phyloP scores from a whole-genome alignment of 23 tunicate genomes.

The Trididemnum miniatum region DNA sequence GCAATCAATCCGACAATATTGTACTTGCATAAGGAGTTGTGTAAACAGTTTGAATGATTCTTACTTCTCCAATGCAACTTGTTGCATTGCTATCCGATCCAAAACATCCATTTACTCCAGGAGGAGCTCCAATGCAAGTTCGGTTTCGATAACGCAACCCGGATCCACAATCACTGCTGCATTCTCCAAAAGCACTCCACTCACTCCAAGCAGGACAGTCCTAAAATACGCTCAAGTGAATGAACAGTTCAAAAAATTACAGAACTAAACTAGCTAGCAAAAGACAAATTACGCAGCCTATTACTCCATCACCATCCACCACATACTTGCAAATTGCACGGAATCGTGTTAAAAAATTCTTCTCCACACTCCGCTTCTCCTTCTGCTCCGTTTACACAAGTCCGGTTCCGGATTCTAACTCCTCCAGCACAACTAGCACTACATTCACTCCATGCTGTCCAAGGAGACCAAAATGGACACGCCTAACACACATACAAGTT shows the following conservation, averaged over 20 bases:
- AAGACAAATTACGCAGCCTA: too few species aligned
- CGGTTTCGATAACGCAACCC: slow-evolving; percentile 15
- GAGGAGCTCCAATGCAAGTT: slow-evolving; percentile 26
- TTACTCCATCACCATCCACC: too few species aligned
- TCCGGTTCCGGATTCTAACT: background rate
- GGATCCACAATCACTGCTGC: slow-evolving; percentile 32
- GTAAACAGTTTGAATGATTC: background rate
- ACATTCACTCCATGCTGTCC: slow-evolving; percentile 61
- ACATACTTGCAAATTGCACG: slow-evolving; percentile 44
- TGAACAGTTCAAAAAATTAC: too few species aligned
- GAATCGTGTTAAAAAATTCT: background rate
- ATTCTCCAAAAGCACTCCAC: slow-evolving; percentile 49
- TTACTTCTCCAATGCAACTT: slow-evolving; percentile 49
- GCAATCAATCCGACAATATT: too few species aligned
- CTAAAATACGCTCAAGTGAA: too few species aligned
- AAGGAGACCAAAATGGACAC: slow-evolving; percentile 54
- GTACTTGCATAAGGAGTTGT: too few species aligned
- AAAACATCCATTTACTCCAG: slow-evolving; percentile 44
- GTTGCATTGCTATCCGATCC: slow-evolving; percentile 5
- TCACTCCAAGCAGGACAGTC: slow-evolving; percentile 47
- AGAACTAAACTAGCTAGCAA: too few species aligned
- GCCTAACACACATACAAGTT: slow-evolving; percentile 35
- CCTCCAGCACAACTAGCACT: slow-evolving; percentile 60
- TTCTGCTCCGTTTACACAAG: slow-evolving; percentile 37
- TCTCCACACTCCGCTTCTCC: slow-evolving; percentile 10